Evolutionary conservation across 37 sponge, comb jelly and placozoan species (phyloP).

Genomic region (Geodia barretti): DNA sequence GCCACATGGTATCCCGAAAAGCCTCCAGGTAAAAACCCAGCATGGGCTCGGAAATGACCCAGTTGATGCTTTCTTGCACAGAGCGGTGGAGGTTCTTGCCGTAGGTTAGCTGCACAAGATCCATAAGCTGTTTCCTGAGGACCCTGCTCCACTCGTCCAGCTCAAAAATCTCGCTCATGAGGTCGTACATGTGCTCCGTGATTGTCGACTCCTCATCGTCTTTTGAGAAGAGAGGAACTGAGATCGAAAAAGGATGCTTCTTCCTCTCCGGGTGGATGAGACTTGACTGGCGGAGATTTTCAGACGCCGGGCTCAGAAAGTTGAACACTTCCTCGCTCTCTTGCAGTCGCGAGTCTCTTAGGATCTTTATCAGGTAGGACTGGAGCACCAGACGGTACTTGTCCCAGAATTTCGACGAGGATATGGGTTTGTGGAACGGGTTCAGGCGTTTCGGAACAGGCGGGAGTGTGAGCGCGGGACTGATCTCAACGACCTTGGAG

Average conservation of each 20-base stretch:
- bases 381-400: slow-evolving; percentile 48
- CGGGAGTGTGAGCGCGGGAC: slow-evolving; percentile 49
- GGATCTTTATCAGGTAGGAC: slow-evolving; percentile 44
- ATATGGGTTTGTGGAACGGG: slow-evolving; percentile 23
- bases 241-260: slow-evolving; percentile 12
- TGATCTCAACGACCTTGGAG: slow-evolving; percentile 44
- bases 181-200: slow-evolving; percentile 72
- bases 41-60: slow-evolving; percentile 90
- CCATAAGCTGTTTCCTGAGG: slow-evolving; percentile 73
- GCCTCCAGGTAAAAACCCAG: slow-evolving; percentile 76
- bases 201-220: slow-evolving; percentile 60
- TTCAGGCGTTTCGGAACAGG: slow-evolving; percentile 35
- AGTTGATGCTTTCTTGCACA: slow-evolving; percentile 70
- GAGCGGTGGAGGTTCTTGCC: slow-evolving; percentile 80
- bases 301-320: slow-evolving; percentile 78
- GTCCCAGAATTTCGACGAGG: slow-evolving; percentile 54
- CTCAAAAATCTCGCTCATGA: slow-evolving; percentile 87
- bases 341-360: slow-evolving; percentile 40
- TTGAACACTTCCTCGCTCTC: slow-evolving; percentile 79
- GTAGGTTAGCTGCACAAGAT: slow-evolving; percentile 83
- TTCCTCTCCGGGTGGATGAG: slow-evolving; percentile 7
- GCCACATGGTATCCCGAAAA: slow-evolving; percentile 73
- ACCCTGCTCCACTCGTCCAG: slow-evolving; percentile 74
- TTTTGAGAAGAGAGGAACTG: slow-evolving; percentile 1
- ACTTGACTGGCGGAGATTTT: slow-evolving; percentile 30